A percentile compares a stretch with the other conserved stretches of the same genome.
phyloP scores from a whole-genome alignment of 2,113 vertebrate species.

The Cochlearius cochlearius region DNA sequence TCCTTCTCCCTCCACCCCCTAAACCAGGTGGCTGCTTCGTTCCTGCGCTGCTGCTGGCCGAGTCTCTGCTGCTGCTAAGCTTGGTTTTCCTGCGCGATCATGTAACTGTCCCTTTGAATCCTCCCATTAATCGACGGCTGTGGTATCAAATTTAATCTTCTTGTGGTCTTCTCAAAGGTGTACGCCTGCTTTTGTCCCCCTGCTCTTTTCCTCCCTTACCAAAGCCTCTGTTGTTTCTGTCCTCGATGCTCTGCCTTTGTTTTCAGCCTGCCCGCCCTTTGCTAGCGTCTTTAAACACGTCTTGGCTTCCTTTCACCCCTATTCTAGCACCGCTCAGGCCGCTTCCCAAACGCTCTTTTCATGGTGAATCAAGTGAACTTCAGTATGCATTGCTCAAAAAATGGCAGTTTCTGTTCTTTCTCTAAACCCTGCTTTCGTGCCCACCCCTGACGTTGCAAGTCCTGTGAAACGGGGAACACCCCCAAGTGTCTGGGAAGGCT shows the following conservation, averaged over 20 bases:
- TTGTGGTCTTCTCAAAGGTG: background rate
- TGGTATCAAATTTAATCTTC: background rate
- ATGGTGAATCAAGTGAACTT: background rate
- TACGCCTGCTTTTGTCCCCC: background rate
- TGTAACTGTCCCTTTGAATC: background rate
- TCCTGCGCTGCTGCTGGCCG: background rate
- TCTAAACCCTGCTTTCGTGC: background rate
- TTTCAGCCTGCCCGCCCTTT: background rate
- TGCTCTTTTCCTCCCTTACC: background rate
- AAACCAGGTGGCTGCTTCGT: accelerated
- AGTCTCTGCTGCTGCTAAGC: background rate
- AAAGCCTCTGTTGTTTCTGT: background rate
- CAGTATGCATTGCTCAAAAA: background rate
- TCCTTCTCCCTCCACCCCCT: background rate
- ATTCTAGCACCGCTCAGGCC: background rate
- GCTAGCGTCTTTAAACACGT: background rate
- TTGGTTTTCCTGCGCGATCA: background rate
- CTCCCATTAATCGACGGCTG: accelerated
- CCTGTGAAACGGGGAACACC: background rate
- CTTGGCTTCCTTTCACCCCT: background rate
- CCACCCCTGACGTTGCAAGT: accelerated
- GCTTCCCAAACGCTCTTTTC: background rate
- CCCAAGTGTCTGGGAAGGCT: background rate
- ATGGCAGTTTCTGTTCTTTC: background rate
- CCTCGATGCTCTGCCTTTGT: background rate